Evolutionary conservation across 2,888 invertebrate species (phyloP).

Genomic region (Sarcophaga caerulescens): DNA sequence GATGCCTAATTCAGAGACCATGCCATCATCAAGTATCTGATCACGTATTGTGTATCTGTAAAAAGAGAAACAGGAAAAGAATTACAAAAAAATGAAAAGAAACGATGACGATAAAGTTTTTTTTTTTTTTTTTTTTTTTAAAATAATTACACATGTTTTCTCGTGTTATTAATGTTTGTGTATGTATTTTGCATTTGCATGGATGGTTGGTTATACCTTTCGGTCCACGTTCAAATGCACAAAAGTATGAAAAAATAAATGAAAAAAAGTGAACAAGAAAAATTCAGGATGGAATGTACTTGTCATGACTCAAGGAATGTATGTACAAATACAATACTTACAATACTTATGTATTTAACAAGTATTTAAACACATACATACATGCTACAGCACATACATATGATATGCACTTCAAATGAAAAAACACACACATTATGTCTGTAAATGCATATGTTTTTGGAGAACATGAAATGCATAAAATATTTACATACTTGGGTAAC

Average conservation of each 20-base stretch:
- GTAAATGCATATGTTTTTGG: conserved; percentile 57
- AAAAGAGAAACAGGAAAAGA: conserved; percentile 15
- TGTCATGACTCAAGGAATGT: neutral
- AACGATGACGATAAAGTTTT: neutral
- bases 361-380: conserved; percentile 12
- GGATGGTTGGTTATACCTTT: conserved; percentile 26
- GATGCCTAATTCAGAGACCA: conserved; percentile 92
- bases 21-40: conserved; percentile 89
- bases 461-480: conserved; percentile 40
- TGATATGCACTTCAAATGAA: neutral
- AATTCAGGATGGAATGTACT: conserved; percentile 8
- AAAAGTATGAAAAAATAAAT: conserved; percentile 2
- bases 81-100: neutral
- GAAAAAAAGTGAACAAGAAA: neutral
- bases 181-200: conserved; percentile 29
- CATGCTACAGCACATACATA: neutral
- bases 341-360: conserved; percentile 27
- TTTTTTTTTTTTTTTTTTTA: neutral
- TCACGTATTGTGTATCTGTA: conserved; percentile 87
- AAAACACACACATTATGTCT: conserved; percentile 62
- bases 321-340: neutral
- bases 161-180: conserved; percentile 41
- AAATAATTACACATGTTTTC: conserved; percentile 47
- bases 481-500: conserved; percentile 2
- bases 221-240: conserved; percentile 1